Evolutionary conservation across 2,113 vertebrate species (phyloP).

Genomic region (Eublepharis macularius): DNA sequence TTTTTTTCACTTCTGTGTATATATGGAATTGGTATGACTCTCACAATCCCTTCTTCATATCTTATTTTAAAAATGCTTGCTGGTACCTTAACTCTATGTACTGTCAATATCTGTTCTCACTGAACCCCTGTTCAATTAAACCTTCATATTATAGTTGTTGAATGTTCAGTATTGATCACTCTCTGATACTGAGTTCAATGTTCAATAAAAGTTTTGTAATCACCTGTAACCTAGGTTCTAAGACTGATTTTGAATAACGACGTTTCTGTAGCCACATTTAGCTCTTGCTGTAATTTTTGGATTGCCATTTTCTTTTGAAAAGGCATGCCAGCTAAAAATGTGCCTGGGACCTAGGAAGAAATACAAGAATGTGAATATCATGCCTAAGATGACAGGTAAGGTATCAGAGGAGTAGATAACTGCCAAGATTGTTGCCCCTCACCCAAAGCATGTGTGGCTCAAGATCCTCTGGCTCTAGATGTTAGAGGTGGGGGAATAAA

Average conservation of each 20-base stretch:
- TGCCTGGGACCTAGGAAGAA: background rate
- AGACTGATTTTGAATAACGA: background rate
- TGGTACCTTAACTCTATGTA: background rate
- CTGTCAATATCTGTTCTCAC: background rate
- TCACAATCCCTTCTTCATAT: background rate
- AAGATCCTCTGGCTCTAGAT: too few species aligned
- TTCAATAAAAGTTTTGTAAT: conserved; percentile 52
- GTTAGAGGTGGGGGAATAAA: too few species aligned
- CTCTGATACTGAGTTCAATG: background rate
- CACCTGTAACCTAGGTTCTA: background rate
- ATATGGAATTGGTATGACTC: background rate
- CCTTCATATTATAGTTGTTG: background rate
- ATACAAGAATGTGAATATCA: background rate
- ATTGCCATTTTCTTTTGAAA: background rate
- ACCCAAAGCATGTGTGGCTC: too few species aligned
- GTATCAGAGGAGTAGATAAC: background rate
- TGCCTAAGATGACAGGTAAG: background rate
- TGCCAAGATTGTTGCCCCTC: too few species aligned
- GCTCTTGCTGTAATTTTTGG: conserved; percentile 15
- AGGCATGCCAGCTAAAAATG: background rate
- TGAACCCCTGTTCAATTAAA: background rate
- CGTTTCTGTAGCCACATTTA: background rate
- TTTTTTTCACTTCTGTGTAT: conserved; percentile 7
- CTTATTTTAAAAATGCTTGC: background rate
- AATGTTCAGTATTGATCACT: background rate